phyloP scores from a whole-genome alignment of 1,140 invertebrate species.

The Drosophila grimshawi region DNA sequence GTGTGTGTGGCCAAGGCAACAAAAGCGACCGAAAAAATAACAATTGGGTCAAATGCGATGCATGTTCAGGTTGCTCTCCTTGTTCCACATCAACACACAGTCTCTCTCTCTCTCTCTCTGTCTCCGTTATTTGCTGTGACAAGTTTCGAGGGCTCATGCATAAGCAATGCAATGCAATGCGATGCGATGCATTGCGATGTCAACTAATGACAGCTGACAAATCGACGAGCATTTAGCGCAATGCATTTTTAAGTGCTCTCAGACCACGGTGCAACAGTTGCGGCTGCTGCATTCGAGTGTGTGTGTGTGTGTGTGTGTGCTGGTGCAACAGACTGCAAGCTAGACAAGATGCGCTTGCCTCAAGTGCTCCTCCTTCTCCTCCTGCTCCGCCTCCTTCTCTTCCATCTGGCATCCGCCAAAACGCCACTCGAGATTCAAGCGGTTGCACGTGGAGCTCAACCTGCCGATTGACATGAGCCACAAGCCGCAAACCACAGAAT shows the following conservation, averaged over 20 bases:
- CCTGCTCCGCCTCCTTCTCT: conserved; percentile 10
- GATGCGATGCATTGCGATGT: conserved; percentile 1
- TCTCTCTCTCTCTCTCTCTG: neutral
- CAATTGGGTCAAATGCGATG: conserved; percentile 49
- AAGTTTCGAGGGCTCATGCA: conserved; percentile 15
- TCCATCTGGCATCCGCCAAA: conserved; percentile 39
- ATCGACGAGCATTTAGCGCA: conserved; percentile 23
- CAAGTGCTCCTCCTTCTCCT: conserved; percentile 28
- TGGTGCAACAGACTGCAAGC: conserved; percentile 14
- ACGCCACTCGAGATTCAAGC: conserved; percentile 71
- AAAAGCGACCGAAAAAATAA: conserved; percentile 19
- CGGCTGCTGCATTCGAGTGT: conserved; percentile 25
- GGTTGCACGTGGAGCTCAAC: conserved; percentile 47
- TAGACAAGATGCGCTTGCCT: conserved; percentile 21
- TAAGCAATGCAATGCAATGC: conserved; percentile 5
- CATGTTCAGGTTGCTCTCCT: conserved; percentile 6
- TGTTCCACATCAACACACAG: neutral
- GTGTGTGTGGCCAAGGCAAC: conserved; percentile 43
- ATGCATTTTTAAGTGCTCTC: conserved; percentile 26
- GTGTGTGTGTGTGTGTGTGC: neutral
- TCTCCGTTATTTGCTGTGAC: conserved; percentile 1
- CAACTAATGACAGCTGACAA: conserved; percentile 34
- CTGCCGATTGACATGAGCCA: conserved; percentile 22
- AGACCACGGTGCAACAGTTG: conserved; percentile 46
- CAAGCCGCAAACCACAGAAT: neutral